Evolutionary conservation across 1,140 invertebrate genomes (phyloP), one percentile per base, ranked within the genome.

Genomic region (Aricia agestis): DNA sequence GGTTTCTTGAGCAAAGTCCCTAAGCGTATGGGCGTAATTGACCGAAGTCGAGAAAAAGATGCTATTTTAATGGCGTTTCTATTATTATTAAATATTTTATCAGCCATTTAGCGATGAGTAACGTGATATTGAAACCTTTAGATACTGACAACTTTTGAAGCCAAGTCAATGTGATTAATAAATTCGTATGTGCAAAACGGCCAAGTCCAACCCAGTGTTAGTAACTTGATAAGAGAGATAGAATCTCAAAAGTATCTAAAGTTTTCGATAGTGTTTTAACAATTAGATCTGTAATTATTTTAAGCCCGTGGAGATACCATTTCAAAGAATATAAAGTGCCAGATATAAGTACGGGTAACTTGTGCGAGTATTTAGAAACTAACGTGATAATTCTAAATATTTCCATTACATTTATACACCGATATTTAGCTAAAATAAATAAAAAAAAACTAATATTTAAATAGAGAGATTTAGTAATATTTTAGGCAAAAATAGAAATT

Each of bases 181-280:
- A 73, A 63, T 32, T 68, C 19, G 52, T 32, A 42, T 59, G n/a
- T 4, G 15, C 7, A 59, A 19, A 25, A 18, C 2, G 15, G 18
- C n/a, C 15, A 18, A 59, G 58, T 19, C 6, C n/a, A 19, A 36
- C 36, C 36, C 36, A 36, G 36, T 36, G 36, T 5, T 36, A 36
- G 25, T 36, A 36, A 7, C 6, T 32, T 32, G 9, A 36, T 7
- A 7, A 7, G 36, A 17, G 58, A 59, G 18, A 59, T 83, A 78
- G 87, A 87, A 91, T 87, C 87, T 88, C 88, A 87, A 73, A 61
- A 68, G 74, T 80, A 82, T 88, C 85, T 89, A 85, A 91, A 89
- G 88, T 67, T 86, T 89, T 84, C 87, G 87, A 89, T 89, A 86
- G 87, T 82, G 82, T 83, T 77, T 82, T 75, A 76, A 81, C 75